A percentile compares a stretch with the other conserved stretches of the same genome.
These are phyloP conservation scores for Desmophyllum pertusum DNA, from an alignment of 92 coral and sea anemone genomes.

Conservation along the genomic window DNA sequence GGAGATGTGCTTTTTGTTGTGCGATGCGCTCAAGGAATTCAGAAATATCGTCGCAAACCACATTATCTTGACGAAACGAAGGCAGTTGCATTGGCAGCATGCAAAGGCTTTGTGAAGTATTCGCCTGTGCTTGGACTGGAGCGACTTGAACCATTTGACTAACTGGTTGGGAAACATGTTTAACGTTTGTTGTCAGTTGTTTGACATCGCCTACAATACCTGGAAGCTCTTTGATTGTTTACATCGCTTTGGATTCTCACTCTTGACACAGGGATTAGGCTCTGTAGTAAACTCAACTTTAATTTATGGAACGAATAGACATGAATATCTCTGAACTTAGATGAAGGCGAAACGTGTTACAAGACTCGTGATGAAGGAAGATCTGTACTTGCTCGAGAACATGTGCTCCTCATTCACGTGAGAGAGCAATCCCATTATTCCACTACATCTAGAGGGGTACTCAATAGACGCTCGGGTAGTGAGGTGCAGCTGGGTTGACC, in stretches of 20 bases:
- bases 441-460: too few relatives aligned
- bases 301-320: too few relatives aligned
- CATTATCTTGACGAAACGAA: constrained; percentile 33
- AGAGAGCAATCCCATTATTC: too few relatives aligned
- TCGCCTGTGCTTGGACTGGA: not conserved
- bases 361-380: too few relatives aligned
- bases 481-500: too few relatives aligned
- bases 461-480: too few relatives aligned
- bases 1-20: constrained; percentile 56
- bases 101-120: constrained; percentile 17
- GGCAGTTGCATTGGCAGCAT: constrained; percentile 48
- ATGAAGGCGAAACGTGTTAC: too few relatives aligned
- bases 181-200: constrained; percentile 28
- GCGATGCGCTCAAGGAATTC: constrained; percentile 62
- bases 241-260: not conserved
- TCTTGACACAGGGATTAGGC: too few relatives aligned
- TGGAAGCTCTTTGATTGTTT: constrained; percentile 27
- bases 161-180: constrained; percentile 13
- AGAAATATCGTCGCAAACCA: constrained; percentile 37
- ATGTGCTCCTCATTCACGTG: too few relatives aligned
- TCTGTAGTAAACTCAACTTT: too few relatives aligned
- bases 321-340: too few relatives aligned
- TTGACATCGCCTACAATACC: constrained; percentile 47
- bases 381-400: too few relatives aligned
- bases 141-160: constrained; percentile 22